Evolutionary conservation across 1,140 invertebrate species (phyloP).

Genomic region (Scaptomyza montana): DNA sequence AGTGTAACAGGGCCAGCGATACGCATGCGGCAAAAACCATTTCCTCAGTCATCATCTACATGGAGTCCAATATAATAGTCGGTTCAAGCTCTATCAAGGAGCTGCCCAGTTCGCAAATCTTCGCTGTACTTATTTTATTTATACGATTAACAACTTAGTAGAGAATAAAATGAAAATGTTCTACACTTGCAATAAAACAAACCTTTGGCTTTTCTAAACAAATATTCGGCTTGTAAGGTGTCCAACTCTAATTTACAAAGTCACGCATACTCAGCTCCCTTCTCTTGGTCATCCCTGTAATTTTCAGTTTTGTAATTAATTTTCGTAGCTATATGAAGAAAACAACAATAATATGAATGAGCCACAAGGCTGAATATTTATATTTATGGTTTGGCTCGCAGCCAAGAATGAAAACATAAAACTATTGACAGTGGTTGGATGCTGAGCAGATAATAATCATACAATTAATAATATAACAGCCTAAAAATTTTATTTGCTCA

Average conservation of each 20-base stretch:
- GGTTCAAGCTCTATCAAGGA: slow-evolving; percentile 8
- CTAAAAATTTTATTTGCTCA: neutral
- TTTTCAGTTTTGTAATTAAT: neutral
- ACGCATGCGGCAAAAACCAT: neutral
- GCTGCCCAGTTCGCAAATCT: slow-evolving; percentile 5
- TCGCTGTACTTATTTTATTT: slow-evolving; percentile 17
- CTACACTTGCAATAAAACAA: neutral
- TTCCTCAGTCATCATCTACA: slow-evolving; percentile 39
- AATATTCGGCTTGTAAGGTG: too few species aligned
- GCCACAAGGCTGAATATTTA: neutral
- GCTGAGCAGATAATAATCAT: neutral
- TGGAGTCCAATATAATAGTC: slow-evolving; percentile 37
- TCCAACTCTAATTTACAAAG: too few species aligned
- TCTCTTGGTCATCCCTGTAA: neutral
- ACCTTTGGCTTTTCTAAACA: too few species aligned
- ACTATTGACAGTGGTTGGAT: too few species aligned
- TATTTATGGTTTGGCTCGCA: neutral
- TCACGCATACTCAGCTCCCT: neutral
- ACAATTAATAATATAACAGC: neutral
- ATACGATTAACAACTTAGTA: slow-evolving; percentile 35
- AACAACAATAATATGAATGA: neutral
- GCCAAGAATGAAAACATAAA: too few species aligned
- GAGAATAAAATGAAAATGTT: neutral
- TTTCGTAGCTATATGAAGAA: neutral
- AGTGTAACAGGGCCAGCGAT: slow-evolving; percentile 11